phyloP scores from a whole-genome alignment of 1,140 invertebrate species.

The Bombus superbus region DNA sequence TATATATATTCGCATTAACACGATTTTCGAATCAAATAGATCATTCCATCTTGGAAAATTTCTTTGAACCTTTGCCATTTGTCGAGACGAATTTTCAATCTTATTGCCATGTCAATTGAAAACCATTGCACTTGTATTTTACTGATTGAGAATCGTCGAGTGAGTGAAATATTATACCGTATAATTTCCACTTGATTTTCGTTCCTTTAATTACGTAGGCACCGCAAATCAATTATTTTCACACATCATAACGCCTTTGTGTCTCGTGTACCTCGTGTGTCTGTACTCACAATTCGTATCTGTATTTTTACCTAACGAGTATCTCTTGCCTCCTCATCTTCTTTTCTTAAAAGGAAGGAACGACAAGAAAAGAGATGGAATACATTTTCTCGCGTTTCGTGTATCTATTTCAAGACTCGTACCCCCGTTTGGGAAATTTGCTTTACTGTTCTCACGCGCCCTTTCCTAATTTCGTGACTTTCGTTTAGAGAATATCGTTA shows the following conservation, averaged over 20 bases:
- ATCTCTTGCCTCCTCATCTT: too few species aligned
- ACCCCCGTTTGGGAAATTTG: not conserved
- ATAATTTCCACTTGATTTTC: not conserved
- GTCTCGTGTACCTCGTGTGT: not conserved
- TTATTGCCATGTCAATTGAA: not conserved
- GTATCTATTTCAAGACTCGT: not conserved
- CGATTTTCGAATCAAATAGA: not conserved
- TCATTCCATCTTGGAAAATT: not conserved
- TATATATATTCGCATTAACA: not conserved
- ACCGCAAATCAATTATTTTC: not conserved
- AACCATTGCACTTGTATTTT: not conserved
- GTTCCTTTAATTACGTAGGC: not conserved
- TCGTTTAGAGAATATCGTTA: not conserved
- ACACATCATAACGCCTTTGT: not conserved
- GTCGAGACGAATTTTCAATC: not conserved
- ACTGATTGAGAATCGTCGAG: not conserved
- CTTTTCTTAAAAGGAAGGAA: too few species aligned
- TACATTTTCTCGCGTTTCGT: not conserved
- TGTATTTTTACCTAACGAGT: too few species aligned
- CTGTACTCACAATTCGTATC: too few species aligned
- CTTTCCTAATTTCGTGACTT: not conserved
- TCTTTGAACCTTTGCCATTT: not conserved
- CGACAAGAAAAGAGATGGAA: too few species aligned
- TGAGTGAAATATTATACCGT: not conserved
- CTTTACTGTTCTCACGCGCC: not conserved